Evolutionary conservation across 2,888 invertebrate genomes (phyloP), one percentile per base, ranked within the genome.

Genomic region (Cancer borealis): DNA sequence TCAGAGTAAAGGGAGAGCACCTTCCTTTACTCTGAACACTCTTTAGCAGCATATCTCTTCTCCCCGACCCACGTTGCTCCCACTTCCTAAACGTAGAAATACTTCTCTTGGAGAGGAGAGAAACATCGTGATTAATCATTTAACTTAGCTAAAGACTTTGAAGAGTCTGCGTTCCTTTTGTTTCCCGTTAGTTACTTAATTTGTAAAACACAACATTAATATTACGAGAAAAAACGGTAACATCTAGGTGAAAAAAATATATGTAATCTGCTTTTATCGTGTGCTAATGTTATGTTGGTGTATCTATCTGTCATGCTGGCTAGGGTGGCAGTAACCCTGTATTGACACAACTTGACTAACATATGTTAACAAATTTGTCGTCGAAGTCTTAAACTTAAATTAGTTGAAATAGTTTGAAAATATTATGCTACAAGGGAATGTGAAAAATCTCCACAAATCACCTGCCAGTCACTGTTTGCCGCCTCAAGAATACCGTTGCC

Each of bases 401-500:
- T n/a, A 79, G 26, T 79, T 79, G 5, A n/a, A 79, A 79, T 79
- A 79, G 8, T 79, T 79, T n/a, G 73, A 26, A n/a, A n/a, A 79
- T n/a, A 21, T n/a, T 73, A 26, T 79, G 26, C 6, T 79, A n/a
- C 26, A n/a, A 26, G 26, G 26, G 73, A 79, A 10, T 5, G 73
- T 26, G 73, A 10, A 79, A 79, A 79, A 26, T 79, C 30, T 21
- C 73, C 10, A 8, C 26, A 79, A 30, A 79, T 79, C 73, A 79
- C 73, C 26, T 79, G 73, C 26, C 73, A 79, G 73, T 79, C 73
- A 79, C 21, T 26, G 26, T 6, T 26, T 79, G 73, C 73, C 26
- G 73, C 8, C 73, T n/a, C n/a, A 79, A 79, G 73, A 79, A 79
- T 26, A 79, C 73, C 26, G n/a, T 79, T 26, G 73, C 73, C 73